Conservation (phyloP, 2,888 invertebrate genomes). For the Branchipolynoe longqiensis region DNA sequence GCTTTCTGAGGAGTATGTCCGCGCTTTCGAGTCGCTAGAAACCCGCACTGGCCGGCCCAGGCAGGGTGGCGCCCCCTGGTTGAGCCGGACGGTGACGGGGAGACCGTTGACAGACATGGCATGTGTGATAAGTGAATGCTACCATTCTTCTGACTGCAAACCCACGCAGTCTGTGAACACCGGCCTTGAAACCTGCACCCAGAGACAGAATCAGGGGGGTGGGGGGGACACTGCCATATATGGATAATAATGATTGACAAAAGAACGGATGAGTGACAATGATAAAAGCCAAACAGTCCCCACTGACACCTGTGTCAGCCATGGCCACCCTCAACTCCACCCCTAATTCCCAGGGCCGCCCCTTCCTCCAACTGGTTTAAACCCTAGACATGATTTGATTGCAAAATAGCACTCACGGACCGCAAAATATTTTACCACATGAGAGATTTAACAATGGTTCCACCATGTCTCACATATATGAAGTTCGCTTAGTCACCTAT, state of each 20-base stretch:
- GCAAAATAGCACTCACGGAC: slow-evolving; percentile 22
- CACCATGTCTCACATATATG: neutral
- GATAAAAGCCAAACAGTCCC: slow-evolving; percentile 37
- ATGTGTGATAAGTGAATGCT: slow-evolving; percentile 49
- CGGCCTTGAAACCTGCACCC: no score
- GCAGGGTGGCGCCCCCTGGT: neutral
- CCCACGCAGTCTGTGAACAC: neutral
- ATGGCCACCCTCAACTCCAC: neutral
- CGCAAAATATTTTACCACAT: slow-evolving; percentile 10
- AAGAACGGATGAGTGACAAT: slow-evolving; percentile 37
- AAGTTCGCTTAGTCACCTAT: neutral
- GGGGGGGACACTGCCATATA: no score
- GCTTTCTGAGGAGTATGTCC: no score
- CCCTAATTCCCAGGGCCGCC: no score
- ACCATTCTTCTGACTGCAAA: slow-evolving; percentile 39
- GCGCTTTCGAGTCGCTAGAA: slow-evolving; percentile 50
- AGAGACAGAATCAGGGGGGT: no score
- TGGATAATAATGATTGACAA: slow-evolving; percentile 23
- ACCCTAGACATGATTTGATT: slow-evolving; percentile 6
- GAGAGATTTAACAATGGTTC: slow-evolving; percentile 25
- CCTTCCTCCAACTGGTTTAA: neutral
- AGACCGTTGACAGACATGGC: no score
- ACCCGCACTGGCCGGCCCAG: neutral
- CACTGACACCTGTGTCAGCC: slow-evolving; percentile 17
- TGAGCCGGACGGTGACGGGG: no score